A percentile compares a stretch with the other conserved stretches of the same genome.
Evolutionary conservation across 2,888 invertebrate species (phyloP).

Genomic region (Aphodius granarius): DNA sequence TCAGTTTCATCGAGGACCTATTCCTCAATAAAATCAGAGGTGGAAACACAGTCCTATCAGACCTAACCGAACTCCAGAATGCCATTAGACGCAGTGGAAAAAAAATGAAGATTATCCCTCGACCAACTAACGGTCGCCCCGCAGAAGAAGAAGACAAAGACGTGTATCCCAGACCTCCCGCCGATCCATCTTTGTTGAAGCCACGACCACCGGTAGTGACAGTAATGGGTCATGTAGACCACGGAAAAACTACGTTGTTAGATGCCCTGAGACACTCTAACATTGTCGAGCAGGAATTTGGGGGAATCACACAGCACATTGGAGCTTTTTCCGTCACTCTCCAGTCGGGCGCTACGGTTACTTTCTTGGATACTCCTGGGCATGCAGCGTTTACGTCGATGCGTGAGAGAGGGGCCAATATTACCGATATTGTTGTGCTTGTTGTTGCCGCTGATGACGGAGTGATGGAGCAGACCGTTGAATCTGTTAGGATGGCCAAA

Average conservation of each 20-base stretch:
- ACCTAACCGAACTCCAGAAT: conserved; percentile 47
- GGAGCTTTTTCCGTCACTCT: conserved; percentile 87
- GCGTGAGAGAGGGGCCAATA: conserved; percentile 90
- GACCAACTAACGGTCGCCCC: conserved; percentile 39
- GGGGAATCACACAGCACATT: conserved; percentile 99
- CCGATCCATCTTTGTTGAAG: conserved; percentile 65
- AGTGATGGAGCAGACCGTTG: conserved; percentile 96
- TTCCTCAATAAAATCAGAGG: conserved; percentile 45
- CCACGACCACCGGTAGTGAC: conserved; percentile 92
- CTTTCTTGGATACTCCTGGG: conserved; percentile 98
- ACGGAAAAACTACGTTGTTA: conserved; percentile 96
- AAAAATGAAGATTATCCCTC: conserved; percentile 49
- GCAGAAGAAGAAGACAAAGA: conserved; percentile 39
- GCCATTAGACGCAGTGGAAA: conserved; percentile 47
- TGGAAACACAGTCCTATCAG: conserved; percentile 42
- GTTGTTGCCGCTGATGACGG: conserved; percentile 99
- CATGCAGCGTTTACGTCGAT: conserved; percentile 97
- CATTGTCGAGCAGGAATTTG: conserved; percentile 91
- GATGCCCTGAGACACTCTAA: conserved; percentile 84
- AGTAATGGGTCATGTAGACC: conserved; percentile 99
- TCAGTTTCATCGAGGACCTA: conserved; percentile 58
- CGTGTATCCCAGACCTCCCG: conserved; percentile 65
- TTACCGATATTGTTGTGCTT: conserved; percentile 92
- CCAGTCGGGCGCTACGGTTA: conserved; percentile 68
- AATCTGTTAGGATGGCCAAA: conserved; percentile 85